A percentile compares a stretch with the other conserved stretches of the same genome.
Conservation (phyloP, 2,797 vertebrate genomes). For the Muscicapa striata region DNA sequence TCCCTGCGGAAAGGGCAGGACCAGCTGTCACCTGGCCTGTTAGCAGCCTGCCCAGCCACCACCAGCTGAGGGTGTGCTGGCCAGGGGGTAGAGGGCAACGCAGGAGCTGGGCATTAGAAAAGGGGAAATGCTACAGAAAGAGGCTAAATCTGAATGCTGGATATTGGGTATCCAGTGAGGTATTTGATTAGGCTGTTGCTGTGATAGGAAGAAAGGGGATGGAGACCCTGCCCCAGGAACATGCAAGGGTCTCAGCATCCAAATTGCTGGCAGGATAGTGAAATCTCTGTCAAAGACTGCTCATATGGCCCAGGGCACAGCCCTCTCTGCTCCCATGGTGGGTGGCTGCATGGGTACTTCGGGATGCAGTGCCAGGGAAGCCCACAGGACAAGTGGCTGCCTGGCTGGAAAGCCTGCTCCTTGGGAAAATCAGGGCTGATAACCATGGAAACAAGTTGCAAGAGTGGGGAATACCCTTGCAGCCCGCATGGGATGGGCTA, state of each 20-base stretch:
- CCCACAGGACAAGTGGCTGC: neutral
- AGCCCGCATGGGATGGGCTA: neutral
- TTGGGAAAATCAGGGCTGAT: neutral
- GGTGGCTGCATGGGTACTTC: accelerated
- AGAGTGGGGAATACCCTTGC: neutral
- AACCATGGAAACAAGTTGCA: neutral
- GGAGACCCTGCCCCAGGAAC: neutral
- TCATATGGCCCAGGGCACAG: neutral
- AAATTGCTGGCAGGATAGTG: accelerated
- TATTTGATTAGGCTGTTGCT: neutral
- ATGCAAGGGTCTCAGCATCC: neutral
- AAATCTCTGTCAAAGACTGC: accelerated
- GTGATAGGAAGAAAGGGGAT: neutral
- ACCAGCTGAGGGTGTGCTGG: neutral
- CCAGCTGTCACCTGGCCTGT: neutral
- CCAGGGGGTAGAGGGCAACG: neutral
- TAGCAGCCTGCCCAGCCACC: neutral
- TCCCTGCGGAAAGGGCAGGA: neutral
- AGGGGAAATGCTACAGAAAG: neutral
- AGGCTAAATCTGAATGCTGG: neutral
- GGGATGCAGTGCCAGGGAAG: neutral
- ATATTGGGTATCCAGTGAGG: neutral
- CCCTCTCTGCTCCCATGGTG: accelerated
- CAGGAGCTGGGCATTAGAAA: neutral
- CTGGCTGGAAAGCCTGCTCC: neutral